phyloP scores from a whole-genome alignment of 2,888 invertebrate genomes.

The Tinea semifulvella region DNA sequence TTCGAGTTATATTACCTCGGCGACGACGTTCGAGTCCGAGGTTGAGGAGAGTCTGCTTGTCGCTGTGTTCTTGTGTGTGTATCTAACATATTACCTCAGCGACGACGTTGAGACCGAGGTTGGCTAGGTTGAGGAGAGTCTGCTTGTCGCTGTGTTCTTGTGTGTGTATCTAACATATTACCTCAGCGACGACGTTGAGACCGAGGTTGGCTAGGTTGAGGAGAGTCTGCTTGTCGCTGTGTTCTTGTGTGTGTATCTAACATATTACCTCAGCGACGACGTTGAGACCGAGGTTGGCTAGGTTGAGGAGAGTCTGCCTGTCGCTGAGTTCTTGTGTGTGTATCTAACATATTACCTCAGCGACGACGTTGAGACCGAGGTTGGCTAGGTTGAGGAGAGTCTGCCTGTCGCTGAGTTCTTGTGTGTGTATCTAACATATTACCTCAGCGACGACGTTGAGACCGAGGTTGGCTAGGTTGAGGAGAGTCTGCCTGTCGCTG shows the following conservation, averaged over 20 bases:
- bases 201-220: conserved; percentile 93
- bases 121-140: conserved; percentile 93
- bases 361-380: conserved; percentile 93
- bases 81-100: conserved; percentile 95
- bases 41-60: no score
- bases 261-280: conserved; percentile 96
- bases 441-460: conserved; percentile 97
- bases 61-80: conserved; percentile 96
- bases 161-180: conserved; percentile 98
- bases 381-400: conserved; percentile 94
- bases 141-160: conserved; percentile 93
- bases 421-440: no score
- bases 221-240: no score
- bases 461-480: conserved; percentile 92
- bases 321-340: conserved; percentile 94
- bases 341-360: no score
- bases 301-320: conserved; percentile 95
- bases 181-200: conserved; percentile 95
- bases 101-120: conserved; percentile 93
- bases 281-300: conserved; percentile 92
- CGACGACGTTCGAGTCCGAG: conserved; percentile 94
- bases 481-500: no score
- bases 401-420: no score
- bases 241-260: conserved; percentile 96
- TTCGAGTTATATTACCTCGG: conserved; percentile 98